Base-by-base conservation (phyloP, 2,888 invertebrate genomes). In the Latrodectus elegans region DNA sequence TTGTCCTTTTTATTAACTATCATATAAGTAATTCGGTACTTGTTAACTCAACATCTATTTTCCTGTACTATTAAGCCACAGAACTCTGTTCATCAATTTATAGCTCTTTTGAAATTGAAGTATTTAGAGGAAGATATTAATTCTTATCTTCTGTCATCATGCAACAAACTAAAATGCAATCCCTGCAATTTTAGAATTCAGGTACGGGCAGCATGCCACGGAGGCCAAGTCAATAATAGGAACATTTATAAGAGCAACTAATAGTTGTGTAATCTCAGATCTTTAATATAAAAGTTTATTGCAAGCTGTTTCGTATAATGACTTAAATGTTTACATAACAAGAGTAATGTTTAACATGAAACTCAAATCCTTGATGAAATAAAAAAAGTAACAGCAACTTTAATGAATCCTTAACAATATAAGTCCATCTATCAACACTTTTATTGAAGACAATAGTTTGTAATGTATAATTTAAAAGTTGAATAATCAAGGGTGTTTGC, bases 201-300 rank as follows among this genome's bases (percentile, higher is more conserved):
- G 88, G 88, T 88, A 88, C 88, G 55, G 88, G 84, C 88, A 88
- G 88, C 84, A 88, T 88, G 79, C 79, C 80, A 76, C 70, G 71
- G 84, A 70, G 80, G 88, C 80, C 80, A 84, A 84, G 88, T 88
- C 74, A 79, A 82, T 82, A 82, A 88, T 88, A 88, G 88, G 88
- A 88, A 88, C 88, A 80, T 88, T 84, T 64, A 88, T 79, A 82
- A 88, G 80, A 76, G 84, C 79, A 84, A 88, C 88, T 80, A 88
- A 88, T 86, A 83, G 79, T 84, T 83, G 12, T 60, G 76, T 79
- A 88, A 88, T 88, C 79, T 84, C 78, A 84, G 55, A 88, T 65
- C 60, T 60, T 60, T 73, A 88, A 80, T 22, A 80, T 49, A 77
- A 64, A 15, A 77, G 38, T 11, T 82, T 64, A 68, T 51, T 80